phyloP scores from a whole-genome alignment of 2,888 invertebrate species.

The Iphiclides podalirius region DNA sequence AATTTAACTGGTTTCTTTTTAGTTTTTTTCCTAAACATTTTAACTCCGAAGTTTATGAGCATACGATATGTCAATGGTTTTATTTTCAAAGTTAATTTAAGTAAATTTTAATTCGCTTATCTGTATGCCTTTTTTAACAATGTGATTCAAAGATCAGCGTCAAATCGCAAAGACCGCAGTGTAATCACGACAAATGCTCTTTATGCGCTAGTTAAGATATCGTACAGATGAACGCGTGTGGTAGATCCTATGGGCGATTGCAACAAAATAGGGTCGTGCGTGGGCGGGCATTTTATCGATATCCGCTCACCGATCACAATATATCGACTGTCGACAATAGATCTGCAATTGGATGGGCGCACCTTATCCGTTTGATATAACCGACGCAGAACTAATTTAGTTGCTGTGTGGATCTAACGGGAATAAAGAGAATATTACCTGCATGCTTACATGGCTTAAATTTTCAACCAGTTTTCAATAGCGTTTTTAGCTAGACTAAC shows the following conservation, averaged over 20 bases:
- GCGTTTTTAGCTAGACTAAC: too few species aligned
- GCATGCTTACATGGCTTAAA: too few species aligned
- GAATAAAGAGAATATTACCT: too few species aligned
- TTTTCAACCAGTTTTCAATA: too few species aligned
- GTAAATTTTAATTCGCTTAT: too few species aligned
- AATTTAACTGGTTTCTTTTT: too few species aligned
- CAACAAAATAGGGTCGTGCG: constrained; percentile 61
- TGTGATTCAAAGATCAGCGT: neutral
- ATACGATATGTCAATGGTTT: too few species aligned
- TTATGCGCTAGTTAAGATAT: constrained; percentile 22
- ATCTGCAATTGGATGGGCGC: constrained; percentile 43
- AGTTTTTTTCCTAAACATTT: too few species aligned
- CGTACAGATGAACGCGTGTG: constrained; percentile 35
- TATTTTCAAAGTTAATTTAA: too few species aligned
- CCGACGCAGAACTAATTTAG: constrained; percentile 36
- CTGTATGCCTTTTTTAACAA: neutral
- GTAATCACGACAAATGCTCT: constrained; percentile 53
- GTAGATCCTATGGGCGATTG: constrained; percentile 62
- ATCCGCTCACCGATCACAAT: constrained; percentile 24
- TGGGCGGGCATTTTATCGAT: constrained; percentile 47
- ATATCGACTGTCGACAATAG: constrained; percentile 64
- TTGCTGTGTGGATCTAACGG: too few species aligned
- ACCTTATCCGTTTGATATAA: constrained; percentile 43
- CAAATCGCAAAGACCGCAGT: constrained; percentile 48
- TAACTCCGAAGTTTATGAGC: too few species aligned